These are phyloP conservation scores for Suncus etruscus DNA, from an alignment of 2,113 vertebrate genomes.

Conservation along the genomic window DNA sequence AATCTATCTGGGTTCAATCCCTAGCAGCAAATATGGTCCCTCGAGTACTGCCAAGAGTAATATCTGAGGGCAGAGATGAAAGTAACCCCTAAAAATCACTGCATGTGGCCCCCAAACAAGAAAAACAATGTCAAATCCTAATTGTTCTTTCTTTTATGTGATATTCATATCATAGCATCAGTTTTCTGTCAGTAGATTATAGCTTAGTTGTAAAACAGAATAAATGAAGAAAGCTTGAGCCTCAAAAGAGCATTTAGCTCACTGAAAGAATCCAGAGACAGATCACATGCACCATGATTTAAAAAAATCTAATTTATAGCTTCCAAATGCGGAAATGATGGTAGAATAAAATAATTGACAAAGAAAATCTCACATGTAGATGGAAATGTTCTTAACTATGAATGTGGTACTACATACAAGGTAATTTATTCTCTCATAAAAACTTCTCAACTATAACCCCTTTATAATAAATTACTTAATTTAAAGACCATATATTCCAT, in stretches of 20 bases:
- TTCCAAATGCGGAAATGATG: too few relatives aligned
- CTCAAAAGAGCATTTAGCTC: neutral
- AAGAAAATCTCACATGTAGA: neutral
- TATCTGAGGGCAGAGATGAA: too few relatives aligned
- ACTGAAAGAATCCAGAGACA: constrained; percentile 34
- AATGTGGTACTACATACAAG: neutral
- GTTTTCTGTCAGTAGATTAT: neutral
- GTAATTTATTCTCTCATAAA: constrained; percentile 16
- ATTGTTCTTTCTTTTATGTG: constrained; percentile 7
- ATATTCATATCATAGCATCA: neutral
- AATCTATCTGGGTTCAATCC: too few relatives aligned
- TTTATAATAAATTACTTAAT: too few relatives aligned
- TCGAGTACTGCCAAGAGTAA: too few relatives aligned
- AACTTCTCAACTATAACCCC: neutral
- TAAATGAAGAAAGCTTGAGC: neutral
- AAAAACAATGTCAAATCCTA: neutral
- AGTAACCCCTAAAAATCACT: too few relatives aligned
- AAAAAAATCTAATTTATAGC: constrained; percentile 23
- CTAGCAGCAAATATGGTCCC: too few relatives aligned
- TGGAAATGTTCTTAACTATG: neutral
- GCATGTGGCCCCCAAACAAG: too few relatives aligned
- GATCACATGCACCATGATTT: constrained; percentile 5
- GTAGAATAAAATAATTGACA: too few relatives aligned
- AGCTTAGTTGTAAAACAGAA: constrained; percentile 1
- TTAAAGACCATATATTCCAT: too few relatives aligned